Evolutionary conservation across 2,113 vertebrate species (phyloP).

Genomic region (Uropsilus gracilis): DNA sequence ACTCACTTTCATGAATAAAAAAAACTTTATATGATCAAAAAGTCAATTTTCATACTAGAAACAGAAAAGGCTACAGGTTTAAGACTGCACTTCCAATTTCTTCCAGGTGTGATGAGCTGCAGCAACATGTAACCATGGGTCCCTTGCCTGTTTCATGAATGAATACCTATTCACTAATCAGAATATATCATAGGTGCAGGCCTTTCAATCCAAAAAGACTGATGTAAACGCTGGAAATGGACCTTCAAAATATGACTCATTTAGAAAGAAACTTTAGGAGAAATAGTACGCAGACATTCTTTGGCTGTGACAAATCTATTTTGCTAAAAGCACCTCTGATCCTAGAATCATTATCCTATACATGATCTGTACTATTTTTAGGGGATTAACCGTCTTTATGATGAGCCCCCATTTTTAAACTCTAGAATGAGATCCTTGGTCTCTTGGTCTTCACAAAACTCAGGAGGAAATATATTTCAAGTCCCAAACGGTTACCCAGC

Average conservation of each 20-base stretch:
- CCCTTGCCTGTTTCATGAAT: background rate
- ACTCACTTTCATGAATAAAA: too few species aligned
- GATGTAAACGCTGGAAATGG: background rate
- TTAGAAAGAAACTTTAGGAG: background rate
- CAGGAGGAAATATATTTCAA: background rate
- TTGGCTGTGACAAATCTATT: background rate
- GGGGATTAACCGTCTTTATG: background rate
- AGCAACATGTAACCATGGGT: background rate
- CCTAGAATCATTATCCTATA: background rate
- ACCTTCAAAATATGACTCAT: background rate
- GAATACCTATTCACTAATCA: background rate
- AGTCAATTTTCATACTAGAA: background rate
- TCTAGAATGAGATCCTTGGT: background rate
- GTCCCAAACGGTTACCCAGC: background rate
- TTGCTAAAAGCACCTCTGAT: background rate
- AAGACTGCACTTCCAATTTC: background rate
- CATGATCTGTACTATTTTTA: background rate
- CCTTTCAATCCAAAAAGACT: background rate
- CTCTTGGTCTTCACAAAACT: slow-evolving; percentile 29
- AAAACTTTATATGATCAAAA: too few species aligned
- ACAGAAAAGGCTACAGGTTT: background rate
- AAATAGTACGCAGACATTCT: background rate
- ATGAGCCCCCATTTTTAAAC: background rate
- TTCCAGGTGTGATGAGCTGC: background rate
- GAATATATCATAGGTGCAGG: background rate